phyloP scores from a whole-genome alignment of 2,888 invertebrate genomes.

The Dione juno region DNA sequence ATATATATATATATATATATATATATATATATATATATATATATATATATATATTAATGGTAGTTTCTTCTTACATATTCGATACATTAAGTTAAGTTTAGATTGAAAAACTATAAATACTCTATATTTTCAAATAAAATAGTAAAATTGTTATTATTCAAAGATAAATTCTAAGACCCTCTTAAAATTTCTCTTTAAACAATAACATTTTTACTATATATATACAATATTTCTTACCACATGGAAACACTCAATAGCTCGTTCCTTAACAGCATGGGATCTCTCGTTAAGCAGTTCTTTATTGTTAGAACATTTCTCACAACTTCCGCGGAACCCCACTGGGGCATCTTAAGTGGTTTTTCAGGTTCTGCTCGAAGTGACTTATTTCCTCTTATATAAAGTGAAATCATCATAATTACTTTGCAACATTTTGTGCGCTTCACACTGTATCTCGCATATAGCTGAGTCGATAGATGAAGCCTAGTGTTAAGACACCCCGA shows the following conservation, averaged over 20 bases:
- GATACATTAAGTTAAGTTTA: too few species aligned
- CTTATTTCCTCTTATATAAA: constrained; percentile 31
- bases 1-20: too few species aligned
- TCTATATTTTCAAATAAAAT: too few species aligned
- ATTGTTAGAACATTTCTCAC: constrained; percentile 47
- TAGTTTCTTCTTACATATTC: too few species aligned
- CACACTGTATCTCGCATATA: too few species aligned
- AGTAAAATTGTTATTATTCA: neutral
- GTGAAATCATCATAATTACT: constrained; percentile 21
- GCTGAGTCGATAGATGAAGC: too few species aligned
- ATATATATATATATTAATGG: too few species aligned
- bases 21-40: too few species aligned
- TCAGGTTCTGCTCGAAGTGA: constrained; percentile 40
- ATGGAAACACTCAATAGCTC: constrained; percentile 25
- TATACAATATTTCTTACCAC: neutral
- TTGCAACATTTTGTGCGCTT: neutral
- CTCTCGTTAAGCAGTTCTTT: constrained; percentile 38
- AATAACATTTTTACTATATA: neutral
- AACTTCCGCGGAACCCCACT: constrained; percentile 45
- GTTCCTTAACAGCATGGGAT: constrained; percentile 38
- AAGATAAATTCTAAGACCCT: neutral
- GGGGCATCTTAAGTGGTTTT: constrained; percentile 50
- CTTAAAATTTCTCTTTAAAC: neutral
- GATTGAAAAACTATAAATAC: too few species aligned
- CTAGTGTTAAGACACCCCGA: too few species aligned